Evolutionary conservation across 1,140 invertebrate species (phyloP).

Genomic region (Pseudomyrmex flavicornis): DNA sequence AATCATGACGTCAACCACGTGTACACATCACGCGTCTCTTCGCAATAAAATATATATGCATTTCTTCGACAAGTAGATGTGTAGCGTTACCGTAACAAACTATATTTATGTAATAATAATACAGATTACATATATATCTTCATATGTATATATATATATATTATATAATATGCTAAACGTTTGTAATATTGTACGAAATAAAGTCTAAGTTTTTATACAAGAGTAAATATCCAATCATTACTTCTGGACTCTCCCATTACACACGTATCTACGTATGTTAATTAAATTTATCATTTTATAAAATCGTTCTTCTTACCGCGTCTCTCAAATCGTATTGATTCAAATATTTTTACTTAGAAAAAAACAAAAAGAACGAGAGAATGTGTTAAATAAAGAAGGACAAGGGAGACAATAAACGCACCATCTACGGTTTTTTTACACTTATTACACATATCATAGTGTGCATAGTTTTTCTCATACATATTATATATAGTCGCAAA

Average conservation of each 20-base stretch:
- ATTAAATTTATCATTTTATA: too few relatives aligned
- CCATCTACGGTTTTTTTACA: too few relatives aligned
- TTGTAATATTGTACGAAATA: slow-evolving; percentile 55
- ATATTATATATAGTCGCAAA: too few relatives aligned
- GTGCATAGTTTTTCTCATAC: too few relatives aligned
- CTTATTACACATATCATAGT: too few relatives aligned
- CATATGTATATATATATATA: slow-evolving; percentile 12
- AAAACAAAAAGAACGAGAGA: too few relatives aligned
- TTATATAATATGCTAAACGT: slow-evolving; percentile 20
- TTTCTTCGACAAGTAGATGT: slow-evolving; percentile 14
- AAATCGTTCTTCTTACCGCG: too few relatives aligned
- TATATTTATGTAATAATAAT: slow-evolving; percentile 34
- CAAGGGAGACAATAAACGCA: too few relatives aligned
- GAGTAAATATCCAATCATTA: slow-evolving; percentile 8
- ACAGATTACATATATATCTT: slow-evolving; percentile 10
- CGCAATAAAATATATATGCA: slow-evolving; percentile 7
- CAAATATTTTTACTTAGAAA: too few relatives aligned
- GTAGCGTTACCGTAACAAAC: neutral
- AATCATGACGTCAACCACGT: slow-evolving; percentile 4
- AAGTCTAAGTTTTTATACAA: slow-evolving; percentile 59
- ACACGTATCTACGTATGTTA: too few relatives aligned
- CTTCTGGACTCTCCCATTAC: neutral
- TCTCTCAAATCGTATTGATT: too few relatives aligned
- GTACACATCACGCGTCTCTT: neutral
- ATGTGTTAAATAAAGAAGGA: too few relatives aligned